Conservation (phyloP, 2,888 invertebrate species). For the Heteromyza rotundicornis region DNA sequence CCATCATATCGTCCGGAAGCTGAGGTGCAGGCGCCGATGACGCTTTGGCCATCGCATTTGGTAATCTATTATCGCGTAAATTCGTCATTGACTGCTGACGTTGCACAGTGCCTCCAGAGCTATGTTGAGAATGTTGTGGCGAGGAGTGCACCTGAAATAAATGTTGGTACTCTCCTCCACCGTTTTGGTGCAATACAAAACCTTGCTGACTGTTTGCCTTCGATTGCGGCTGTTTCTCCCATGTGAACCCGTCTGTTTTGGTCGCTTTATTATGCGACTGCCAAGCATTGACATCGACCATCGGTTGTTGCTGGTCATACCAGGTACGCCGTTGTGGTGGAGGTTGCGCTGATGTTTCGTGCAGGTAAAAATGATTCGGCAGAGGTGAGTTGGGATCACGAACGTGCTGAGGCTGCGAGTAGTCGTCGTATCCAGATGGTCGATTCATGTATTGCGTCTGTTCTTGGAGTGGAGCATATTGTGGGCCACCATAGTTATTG, state of each 20-base stretch:
- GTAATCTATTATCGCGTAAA: slow-evolving; percentile 49
- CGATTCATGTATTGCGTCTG: slow-evolving; percentile 47
- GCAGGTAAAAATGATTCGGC: slow-evolving; percentile 77
- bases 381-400: slow-evolving; percentile 51
- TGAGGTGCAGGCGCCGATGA: slow-evolving; percentile 27
- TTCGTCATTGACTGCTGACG: slow-evolving; percentile 53
- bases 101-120: slow-evolving; percentile 39
- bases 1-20: slow-evolving; percentile 71
- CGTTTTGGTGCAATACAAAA: slow-evolving; percentile 76
- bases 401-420: slow-evolving; percentile 42
- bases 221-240: slow-evolving; percentile 45
- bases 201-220: slow-evolving; percentile 52
- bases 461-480: slow-evolving; percentile 31
- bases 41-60: slow-evolving; percentile 40
- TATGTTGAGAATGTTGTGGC: slow-evolving; percentile 68
- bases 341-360: slow-evolving; percentile 67
- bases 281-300: slow-evolving; percentile 60
- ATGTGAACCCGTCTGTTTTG: slow-evolving; percentile 46
- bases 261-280: slow-evolving; percentile 52
- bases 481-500: slow-evolving; percentile 40
- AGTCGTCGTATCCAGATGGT: slow-evolving; percentile 66
- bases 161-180: slow-evolving; percentile 67
- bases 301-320: slow-evolving; percentile 60
- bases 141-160: slow-evolving; percentile 66
- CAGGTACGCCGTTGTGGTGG: slow-evolving; percentile 70